phyloP scores from a whole-genome alignment of 2,888 invertebrate species.

The Crocallis elinguaria region DNA sequence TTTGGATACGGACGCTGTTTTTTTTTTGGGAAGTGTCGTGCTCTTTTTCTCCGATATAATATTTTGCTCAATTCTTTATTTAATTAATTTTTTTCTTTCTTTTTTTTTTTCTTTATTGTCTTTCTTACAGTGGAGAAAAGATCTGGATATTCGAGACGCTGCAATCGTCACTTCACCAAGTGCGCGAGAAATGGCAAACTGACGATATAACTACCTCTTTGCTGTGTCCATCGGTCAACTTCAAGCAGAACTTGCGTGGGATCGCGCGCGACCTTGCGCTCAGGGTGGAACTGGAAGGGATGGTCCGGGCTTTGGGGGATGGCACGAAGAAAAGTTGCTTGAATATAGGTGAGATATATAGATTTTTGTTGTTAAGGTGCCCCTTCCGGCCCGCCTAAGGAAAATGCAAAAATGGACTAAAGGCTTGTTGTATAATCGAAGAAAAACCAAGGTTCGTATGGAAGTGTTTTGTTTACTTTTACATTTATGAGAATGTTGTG shows the following conservation, averaged over 20 bases:
- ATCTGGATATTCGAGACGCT: slow-evolving; percentile 70
- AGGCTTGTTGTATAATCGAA: too few species aligned
- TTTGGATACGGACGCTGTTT: too few species aligned
- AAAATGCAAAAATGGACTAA: too few species aligned
- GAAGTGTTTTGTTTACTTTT: too few species aligned
- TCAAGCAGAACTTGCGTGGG: slow-evolving; percentile 42
- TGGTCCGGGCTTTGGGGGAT: slow-evolving; percentile 35
- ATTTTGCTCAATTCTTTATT: too few species aligned
- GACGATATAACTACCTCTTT: slow-evolving; percentile 47
- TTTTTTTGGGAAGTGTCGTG: too few species aligned
- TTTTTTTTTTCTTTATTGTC: neutral
- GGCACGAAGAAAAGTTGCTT: slow-evolving; percentile 21
- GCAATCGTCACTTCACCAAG: slow-evolving; percentile 41
- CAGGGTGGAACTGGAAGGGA: slow-evolving; percentile 36
- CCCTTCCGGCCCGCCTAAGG: too few species aligned
- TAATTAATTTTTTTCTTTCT: neutral
- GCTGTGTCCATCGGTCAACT: slow-evolving; percentile 52
- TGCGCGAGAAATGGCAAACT: slow-evolving; percentile 48
- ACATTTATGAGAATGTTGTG: too few species aligned
- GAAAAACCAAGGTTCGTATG: too few species aligned
- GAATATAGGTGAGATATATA: slow-evolving; percentile 50
- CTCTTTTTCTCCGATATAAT: too few species aligned
- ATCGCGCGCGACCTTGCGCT: slow-evolving; percentile 32
- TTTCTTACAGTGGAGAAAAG: slow-evolving; percentile 65
- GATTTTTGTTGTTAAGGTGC: neutral